phyloP scores from a whole-genome alignment of 1,140 invertebrate genomes.

The Bombus terrestris region DNA sequence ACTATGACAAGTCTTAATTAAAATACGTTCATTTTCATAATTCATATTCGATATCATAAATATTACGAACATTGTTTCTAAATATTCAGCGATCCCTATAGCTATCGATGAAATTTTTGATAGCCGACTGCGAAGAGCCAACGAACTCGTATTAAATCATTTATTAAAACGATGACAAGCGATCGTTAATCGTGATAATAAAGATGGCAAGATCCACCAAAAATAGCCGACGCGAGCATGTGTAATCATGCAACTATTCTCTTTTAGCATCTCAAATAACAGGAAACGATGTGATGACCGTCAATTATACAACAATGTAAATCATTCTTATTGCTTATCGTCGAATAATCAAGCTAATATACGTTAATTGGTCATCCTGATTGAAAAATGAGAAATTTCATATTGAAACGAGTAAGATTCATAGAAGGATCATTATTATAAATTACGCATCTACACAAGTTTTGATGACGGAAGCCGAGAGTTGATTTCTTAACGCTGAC shows the following conservation, averaged over 20 bases:
- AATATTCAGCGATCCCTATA: background rate
- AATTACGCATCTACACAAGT: background rate
- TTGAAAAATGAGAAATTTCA: background rate
- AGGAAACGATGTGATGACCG: no score
- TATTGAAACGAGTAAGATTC: background rate
- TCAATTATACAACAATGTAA: background rate
- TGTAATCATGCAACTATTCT: background rate
- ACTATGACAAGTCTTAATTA: no score
- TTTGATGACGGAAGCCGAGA: slow-evolving; percentile 13
- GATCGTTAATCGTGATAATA: slow-evolving; percentile 6
- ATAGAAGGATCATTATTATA: background rate
- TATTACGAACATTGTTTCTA: no score
- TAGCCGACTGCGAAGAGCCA: background rate
- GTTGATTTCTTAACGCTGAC: background rate
- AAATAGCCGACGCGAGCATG: background rate
- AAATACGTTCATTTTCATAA: no score
- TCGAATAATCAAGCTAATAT: background rate
- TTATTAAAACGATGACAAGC: background rate
- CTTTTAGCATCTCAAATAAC: background rate
- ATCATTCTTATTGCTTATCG: background rate
- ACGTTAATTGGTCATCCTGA: background rate
- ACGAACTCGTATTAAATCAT: background rate
- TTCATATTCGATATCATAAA: no score
- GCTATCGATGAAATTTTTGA: no score
- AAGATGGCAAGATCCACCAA: background rate